Percentiles rank a stretch among this genome's conserved stretches.
phyloP scores from a whole-genome alignment of 2,888 invertebrate species.

The Eupithecia insigniata region DNA sequence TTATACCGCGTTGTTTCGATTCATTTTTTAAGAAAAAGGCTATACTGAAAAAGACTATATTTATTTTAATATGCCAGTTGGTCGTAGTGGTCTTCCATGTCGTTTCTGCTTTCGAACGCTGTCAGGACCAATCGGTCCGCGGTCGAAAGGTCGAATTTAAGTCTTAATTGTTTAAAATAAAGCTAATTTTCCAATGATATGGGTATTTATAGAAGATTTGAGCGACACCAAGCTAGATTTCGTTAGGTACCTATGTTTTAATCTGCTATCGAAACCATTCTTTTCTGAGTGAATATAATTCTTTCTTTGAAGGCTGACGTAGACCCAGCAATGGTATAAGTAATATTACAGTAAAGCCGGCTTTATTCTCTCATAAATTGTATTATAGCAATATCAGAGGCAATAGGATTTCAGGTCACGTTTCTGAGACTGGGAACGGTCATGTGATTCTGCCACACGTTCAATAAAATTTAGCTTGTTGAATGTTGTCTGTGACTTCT shows the following conservation, averaged over 20 bases:
- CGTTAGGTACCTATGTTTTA: neutral
- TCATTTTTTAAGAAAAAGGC: too few relatives aligned
- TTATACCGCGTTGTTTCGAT: neutral
- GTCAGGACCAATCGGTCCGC: too few relatives aligned
- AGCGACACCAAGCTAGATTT: neutral
- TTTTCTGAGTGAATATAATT: neutral
- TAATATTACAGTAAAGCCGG: slow-evolving; percentile 32
- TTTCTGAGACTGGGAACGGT: slow-evolving; percentile 40
- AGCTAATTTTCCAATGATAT: too few relatives aligned
- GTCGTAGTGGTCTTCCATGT: too few relatives aligned
- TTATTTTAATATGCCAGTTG: too few relatives aligned
- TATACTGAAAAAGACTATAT: too few relatives aligned
- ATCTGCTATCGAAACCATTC: neutral
- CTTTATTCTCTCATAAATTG: slow-evolving; percentile 52
- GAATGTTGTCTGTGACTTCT: neutral
- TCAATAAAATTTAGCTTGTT: neutral
- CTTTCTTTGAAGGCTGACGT: neutral
- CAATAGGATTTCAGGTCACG: slow-evolving; percentile 61
- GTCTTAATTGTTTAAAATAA: too few relatives aligned
- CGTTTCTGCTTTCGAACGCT: too few relatives aligned
- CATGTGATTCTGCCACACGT: slow-evolving; percentile 50
- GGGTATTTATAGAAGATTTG: neutral
- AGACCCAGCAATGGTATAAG: neutral
- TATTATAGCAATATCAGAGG: slow-evolving; percentile 50
- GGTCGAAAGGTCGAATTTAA: too few relatives aligned